Conservation (phyloP, 2,797 vertebrate species). For the Sciaenops ocellatus region DNA sequence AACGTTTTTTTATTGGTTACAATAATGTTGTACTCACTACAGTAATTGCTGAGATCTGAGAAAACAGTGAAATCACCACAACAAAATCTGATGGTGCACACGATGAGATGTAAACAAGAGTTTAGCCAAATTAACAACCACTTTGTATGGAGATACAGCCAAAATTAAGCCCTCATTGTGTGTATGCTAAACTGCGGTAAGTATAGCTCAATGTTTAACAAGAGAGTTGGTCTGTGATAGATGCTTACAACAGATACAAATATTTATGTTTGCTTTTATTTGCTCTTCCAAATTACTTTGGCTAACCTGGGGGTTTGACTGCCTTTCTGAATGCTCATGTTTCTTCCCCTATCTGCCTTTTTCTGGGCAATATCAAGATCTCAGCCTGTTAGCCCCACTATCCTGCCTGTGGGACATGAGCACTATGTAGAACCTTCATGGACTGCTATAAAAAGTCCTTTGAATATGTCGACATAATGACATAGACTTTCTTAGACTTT, state of each 20-base stretch:
- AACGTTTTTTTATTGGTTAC: constrained; percentile 5
- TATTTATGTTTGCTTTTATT: neutral
- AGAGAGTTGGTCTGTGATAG: neutral
- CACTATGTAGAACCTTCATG: neutral
- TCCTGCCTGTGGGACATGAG: neutral
- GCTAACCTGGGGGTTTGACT: neutral
- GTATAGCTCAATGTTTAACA: too few species aligned
- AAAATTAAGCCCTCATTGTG: neutral
- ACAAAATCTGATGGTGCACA: neutral
- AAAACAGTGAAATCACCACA: neutral
- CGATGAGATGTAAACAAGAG: neutral
- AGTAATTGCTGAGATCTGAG: neutral
- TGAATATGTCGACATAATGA: neutral
- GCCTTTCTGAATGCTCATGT: neutral
- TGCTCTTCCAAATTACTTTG: neutral
- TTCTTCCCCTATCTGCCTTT: neutral
- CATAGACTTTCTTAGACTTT: neutral
- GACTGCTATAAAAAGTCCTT: neutral
- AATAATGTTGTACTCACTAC: neutral
- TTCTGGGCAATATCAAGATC: neutral
- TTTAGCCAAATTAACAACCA: neutral
- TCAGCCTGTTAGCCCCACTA: neutral
- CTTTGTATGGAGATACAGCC: neutral
- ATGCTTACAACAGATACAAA: neutral
- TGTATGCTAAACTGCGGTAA: too few species aligned